phyloP scores from a whole-genome alignment of 1,140 invertebrate genomes.

The Gryllus bimaculatus region DNA sequence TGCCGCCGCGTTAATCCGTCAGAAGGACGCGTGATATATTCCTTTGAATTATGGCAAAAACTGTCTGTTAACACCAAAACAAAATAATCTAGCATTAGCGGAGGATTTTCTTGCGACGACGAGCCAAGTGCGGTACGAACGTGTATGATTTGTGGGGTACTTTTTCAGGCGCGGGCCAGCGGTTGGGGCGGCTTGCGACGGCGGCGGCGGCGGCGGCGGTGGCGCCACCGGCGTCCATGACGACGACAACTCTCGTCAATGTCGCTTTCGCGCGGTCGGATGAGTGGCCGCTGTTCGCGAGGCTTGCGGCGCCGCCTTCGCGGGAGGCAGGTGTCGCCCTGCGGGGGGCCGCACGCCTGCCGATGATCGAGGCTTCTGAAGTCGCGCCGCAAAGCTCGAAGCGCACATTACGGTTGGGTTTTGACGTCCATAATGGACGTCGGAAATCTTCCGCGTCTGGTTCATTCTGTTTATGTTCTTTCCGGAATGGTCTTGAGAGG shows the following conservation, averaged over 20 bases:
- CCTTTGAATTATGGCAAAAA: slow-evolving; percentile 5
- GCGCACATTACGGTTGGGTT: too few relatives aligned
- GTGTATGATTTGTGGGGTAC: background rate
- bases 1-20: background rate
- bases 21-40: slow-evolving; percentile 4
- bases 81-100: slow-evolving; percentile 1
- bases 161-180: background rate
- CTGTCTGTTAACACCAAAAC: slow-evolving; percentile 4
- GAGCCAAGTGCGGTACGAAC: background rate
- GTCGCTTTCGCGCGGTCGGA: too few relatives aligned
- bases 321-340: background rate
- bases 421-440: too few relatives aligned
- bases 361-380: background rate
- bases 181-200: background rate
- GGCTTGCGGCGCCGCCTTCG: background rate
- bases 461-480: too few relatives aligned
- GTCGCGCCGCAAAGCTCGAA: too few relatives aligned
- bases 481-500: too few relatives aligned
- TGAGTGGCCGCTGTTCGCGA: background rate
- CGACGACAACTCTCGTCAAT: too few relatives aligned
- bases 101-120: background rate
- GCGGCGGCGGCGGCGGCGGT: too few relatives aligned
- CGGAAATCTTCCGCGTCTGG: too few relatives aligned
- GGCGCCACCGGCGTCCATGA: background rate
- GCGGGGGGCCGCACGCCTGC: background rate